Evolutionary conservation across 2,113 vertebrate species (phyloP).

Genomic region (Psephotus haematonotus): DNA sequence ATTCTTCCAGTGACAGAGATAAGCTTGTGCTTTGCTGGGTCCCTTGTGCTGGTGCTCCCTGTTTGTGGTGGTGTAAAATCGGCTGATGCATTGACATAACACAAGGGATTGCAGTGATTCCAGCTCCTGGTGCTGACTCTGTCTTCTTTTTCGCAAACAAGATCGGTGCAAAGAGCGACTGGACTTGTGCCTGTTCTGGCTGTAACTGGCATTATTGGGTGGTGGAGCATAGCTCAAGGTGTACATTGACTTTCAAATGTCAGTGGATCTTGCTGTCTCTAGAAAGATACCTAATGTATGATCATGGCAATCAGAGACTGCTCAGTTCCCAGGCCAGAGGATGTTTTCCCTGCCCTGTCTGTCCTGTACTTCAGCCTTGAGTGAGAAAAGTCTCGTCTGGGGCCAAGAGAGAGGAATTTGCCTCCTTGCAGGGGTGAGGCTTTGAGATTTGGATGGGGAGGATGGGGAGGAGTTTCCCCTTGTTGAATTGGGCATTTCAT

Average conservation of each 20-base stretch:
- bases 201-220: neutral
- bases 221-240: neutral
- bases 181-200: neutral
- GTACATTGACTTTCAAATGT: neutral
- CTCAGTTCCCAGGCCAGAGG: neutral
- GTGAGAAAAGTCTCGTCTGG: neutral
- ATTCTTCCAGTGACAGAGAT: neutral
- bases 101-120: neutral
- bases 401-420: neutral
- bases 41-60: accelerated
- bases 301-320: neutral
- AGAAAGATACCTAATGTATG: neutral
- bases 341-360: neutral
- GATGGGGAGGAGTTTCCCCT: neutral
- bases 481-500: slow-evolving; percentile 41
- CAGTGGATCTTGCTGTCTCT: neutral
- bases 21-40: neutral
- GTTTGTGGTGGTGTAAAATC: neutral
- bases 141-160: neutral
- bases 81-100: neutral
- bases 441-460: neutral
- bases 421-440: neutral
- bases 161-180: neutral
- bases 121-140: neutral
- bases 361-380: neutral